These are phyloP conservation scores for Xenopus laevis DNA, from an alignment of 2,113 vertebrate genomes.

Conservation along the genomic window DNA sequence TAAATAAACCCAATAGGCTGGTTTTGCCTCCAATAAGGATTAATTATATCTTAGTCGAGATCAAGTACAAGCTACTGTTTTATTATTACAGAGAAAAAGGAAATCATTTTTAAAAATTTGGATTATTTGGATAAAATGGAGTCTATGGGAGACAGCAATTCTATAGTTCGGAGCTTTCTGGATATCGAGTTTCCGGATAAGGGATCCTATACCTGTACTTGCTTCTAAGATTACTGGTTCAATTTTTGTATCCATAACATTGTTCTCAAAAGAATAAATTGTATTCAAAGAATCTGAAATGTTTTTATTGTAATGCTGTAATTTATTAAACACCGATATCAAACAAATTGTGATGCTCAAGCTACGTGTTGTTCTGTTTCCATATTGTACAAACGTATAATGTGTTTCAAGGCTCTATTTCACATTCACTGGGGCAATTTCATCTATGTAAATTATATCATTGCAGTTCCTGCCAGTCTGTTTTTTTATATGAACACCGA, in stretches of 20 bases:
- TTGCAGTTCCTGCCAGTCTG: neutral
- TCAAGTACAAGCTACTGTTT: too few species aligned
- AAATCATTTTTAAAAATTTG: too few species aligned
- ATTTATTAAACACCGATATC: neutral
- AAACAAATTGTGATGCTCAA: neutral
- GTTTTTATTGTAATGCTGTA: neutral
- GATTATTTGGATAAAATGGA: too few species aligned
- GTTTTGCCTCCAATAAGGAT: too few species aligned
- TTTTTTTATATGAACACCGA: neutral
- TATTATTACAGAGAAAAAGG: too few species aligned
- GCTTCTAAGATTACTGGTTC: neutral
- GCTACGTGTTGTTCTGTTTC: slow-evolving; percentile 5
- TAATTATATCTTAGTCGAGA: too few species aligned
- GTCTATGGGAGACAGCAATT: too few species aligned
- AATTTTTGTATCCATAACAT: neutral
- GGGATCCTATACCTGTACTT: neutral
- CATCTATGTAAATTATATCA: neutral
- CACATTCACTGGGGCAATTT: neutral
- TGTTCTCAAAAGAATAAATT: neutral
- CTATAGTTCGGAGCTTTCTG: neutral
- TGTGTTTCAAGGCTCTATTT: neutral
- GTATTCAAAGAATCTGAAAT: neutral
- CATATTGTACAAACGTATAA: neutral
- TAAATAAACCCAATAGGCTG: too few species aligned
- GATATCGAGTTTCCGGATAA: slow-evolving; percentile 4